phyloP scores from a whole-genome alignment of 2,888 invertebrate species.

The Rhingia campestris region DNA sequence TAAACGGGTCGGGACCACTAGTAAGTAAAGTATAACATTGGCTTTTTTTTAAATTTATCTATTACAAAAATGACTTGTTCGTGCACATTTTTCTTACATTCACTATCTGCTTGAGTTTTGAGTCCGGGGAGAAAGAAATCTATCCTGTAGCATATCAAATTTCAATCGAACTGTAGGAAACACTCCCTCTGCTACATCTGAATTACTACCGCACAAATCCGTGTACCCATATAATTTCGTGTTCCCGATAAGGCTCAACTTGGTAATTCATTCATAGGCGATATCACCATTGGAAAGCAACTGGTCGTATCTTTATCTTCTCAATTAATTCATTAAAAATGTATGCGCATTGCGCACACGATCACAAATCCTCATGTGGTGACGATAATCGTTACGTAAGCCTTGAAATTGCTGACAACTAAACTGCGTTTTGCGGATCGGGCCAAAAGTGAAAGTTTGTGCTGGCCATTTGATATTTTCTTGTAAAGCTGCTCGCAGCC shows the following conservation, averaged over 20 bases:
- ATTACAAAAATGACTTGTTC: too few species aligned
- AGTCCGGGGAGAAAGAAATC: too few species aligned
- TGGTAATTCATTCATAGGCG: constrained; percentile 11
- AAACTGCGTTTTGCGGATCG: constrained; percentile 44
- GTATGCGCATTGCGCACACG: constrained; percentile 17
- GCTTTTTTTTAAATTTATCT: too few species aligned
- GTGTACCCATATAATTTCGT: neutral
- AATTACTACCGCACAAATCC: too few species aligned
- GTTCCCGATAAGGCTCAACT: constrained; percentile 1
- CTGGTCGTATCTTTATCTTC: constrained; percentile 19
- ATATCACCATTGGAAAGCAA: neutral
- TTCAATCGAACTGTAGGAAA: too few species aligned
- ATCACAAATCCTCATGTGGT: constrained; percentile 30
- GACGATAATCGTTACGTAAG: constrained; percentile 44
- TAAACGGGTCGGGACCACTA: too few species aligned
- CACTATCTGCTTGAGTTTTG: too few species aligned
- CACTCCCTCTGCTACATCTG: too few species aligned
- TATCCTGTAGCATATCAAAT: too few species aligned
- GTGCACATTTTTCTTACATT: too few species aligned
- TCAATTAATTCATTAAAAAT: constrained; percentile 50
- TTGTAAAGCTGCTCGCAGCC: constrained; percentile 9
- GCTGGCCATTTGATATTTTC: constrained; percentile 48
- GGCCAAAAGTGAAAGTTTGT: constrained; percentile 59
- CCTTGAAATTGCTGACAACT: constrained; percentile 19
- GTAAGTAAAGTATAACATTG: too few species aligned